phyloP scores from a whole-genome alignment of 2,113 vertebrate genomes.

The Oenanthe melanoleuca region DNA sequence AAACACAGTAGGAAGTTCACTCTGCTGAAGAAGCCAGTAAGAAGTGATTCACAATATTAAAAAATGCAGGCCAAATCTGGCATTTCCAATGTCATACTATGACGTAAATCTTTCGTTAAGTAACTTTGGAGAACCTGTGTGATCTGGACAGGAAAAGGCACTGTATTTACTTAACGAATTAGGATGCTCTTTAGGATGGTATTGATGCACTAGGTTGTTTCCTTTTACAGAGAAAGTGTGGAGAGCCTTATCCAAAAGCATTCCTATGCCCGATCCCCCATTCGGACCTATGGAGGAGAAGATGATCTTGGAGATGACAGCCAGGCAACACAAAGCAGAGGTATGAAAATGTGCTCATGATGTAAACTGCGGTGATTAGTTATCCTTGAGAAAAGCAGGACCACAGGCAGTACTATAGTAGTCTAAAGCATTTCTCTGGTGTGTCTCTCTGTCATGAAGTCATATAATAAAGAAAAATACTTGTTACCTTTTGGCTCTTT shows the following conservation, averaged over 20 bases:
- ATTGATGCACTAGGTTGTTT: background rate
- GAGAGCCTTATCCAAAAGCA: constrained; percentile 99
- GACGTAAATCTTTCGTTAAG: background rate
- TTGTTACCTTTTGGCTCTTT: background rate
- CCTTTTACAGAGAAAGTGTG: constrained; percentile 89
- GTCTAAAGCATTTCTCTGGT: background rate
- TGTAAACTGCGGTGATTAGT: background rate
- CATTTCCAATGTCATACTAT: background rate
- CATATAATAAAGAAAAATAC: background rate
- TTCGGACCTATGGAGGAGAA: constrained; percentile 92
- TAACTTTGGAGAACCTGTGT: background rate
- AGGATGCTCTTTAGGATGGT: background rate
- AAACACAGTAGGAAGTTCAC: background rate
- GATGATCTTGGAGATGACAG: constrained; percentile 93
- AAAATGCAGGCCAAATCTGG: fast-evolving
- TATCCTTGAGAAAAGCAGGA: background rate
- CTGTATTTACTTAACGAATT: background rate
- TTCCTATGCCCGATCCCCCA: constrained; percentile 96
- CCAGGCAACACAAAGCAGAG: constrained; percentile 84
- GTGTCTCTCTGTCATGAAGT: background rate
- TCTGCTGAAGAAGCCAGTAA: background rate
- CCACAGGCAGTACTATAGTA: background rate
- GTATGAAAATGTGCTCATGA: constrained; percentile 67
- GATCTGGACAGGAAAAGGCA: background rate
- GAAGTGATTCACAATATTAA: background rate